Base-by-base conservation (phyloP, 1,140 invertebrate genomes). In the Drosophila funebris region DNA sequence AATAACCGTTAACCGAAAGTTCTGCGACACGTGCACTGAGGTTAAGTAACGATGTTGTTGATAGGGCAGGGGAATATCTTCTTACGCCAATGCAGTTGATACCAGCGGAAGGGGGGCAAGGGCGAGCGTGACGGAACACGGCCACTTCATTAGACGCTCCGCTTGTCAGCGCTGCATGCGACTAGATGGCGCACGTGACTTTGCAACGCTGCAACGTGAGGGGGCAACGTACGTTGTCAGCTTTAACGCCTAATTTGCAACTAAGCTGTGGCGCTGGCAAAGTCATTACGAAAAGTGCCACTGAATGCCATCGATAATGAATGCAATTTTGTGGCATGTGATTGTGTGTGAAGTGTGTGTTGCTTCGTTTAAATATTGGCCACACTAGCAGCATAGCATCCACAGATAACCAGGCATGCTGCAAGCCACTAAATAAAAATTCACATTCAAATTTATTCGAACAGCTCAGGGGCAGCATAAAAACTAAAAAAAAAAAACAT, bases 1-100 rank as follows among this genome's bases (percentile, higher is more conserved):
- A 87, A 87, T 88, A 88, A 88, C 84, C 76, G 83, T 88, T 88
- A 88, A 83, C 76, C 76, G 79, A 82, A 83, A 88, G 58, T 79
- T 89, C 78, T 74, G 83, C 78, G 83, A 83, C 83, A 88, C 83
- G 83, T 88, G 83, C 84, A 69, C 14, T 16, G 9, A 29, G 16
- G 13, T 39, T 50, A 33, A 20, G 33, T 50, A 50, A 61, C 46
- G n/a, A 39, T 37, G 24, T 0, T 2, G 24, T 27, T 27, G 2
- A 27, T 27, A 27, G 24, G n/a, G n/a, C n/a, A n/a, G n/a, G n/a
- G n/a, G n/a, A n/a, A n/a, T n/a, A n/a, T n/a, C n/a, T n/a, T n/a
- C n/a, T 50, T 11, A 50, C 13, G 7, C n/a, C 24, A 27, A 27
- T 6, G 6, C 24, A 5, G 4, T 27, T 27, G 24, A 27, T 27